Conservation (phyloP, 37 sponge, comb jelly and placozoan genomes). For the Mnemiopsis leidyi region DNA sequence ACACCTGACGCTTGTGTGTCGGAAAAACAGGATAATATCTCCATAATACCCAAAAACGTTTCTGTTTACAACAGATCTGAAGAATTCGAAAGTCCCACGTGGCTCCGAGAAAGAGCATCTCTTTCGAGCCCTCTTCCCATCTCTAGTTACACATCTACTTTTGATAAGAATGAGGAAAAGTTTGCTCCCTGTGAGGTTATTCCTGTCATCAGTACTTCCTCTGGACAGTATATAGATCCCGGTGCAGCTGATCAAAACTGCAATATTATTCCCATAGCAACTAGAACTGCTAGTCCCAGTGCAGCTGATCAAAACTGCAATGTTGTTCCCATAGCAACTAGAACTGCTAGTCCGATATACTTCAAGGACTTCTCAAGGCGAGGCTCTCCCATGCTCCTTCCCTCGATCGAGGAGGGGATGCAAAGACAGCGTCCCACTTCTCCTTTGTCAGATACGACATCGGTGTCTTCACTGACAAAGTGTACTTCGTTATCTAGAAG, state of each 20-base stretch:
- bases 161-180: no score
- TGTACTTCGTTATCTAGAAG: not conserved
- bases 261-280: not conserved
- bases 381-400: not conserved
- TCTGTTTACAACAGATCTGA: not conserved
- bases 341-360: not conserved
- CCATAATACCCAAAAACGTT: not conserved
- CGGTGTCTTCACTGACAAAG: not conserved
- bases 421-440: not conserved
- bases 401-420: not conserved
- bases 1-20: not conserved
- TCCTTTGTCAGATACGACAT: not conserved
- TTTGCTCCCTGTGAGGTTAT: no score
- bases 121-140: not conserved
- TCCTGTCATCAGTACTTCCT: not conserved
- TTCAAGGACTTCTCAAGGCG: not conserved
- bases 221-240: not conserved
- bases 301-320: not conserved
- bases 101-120: not conserved
- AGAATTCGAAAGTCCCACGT: conserved; percentile 16
- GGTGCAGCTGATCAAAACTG: not conserved
- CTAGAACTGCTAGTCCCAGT: not conserved
- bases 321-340: not conserved
- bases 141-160: no score
- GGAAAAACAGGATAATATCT: not conserved